A percentile compares a stretch with the other conserved stretches of the same genome.
These are phyloP conservation scores for Orthonyx spaldingii DNA, from an alignment of 2,113 vertebrate species.

Conservation along the genomic window DNA sequence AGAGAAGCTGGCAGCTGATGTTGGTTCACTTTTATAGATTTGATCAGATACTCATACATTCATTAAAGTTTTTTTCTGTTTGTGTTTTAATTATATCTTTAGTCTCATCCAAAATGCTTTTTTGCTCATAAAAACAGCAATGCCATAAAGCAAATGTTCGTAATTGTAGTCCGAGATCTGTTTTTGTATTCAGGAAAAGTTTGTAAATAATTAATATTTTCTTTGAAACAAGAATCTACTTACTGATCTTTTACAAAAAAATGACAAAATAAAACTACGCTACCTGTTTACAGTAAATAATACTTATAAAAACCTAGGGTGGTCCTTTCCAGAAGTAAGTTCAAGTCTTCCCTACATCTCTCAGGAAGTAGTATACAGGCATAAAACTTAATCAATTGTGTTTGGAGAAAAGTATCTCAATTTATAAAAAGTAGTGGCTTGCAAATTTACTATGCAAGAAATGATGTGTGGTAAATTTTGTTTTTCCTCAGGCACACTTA, in stretches of 20 bases:
- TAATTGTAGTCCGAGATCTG: background rate
- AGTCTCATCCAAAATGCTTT: background rate
- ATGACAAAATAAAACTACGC: background rate
- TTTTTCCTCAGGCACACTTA: slow-evolving; percentile 47
- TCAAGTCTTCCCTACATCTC: background rate
- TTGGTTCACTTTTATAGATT: background rate
- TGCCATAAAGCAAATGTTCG: background rate
- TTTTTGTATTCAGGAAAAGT: background rate
- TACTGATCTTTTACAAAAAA: background rate
- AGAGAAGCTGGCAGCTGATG: slow-evolving; percentile 1
- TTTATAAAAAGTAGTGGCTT: background rate
- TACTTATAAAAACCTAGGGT: background rate
- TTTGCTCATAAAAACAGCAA: background rate
- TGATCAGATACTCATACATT: background rate
- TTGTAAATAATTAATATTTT: background rate
- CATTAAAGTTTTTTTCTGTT: background rate
- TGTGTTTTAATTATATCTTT: background rate
- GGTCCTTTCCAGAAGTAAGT: background rate
- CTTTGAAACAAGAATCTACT: background rate
- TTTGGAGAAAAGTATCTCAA: slow-evolving; percentile 15
- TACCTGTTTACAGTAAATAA: background rate
- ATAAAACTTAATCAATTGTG: background rate
- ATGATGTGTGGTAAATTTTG: slow-evolving; percentile 24
- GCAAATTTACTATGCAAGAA: slow-evolving; percentile 43
- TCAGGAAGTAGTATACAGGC: background rate